Base-by-base conservation (phyloP, 2,113 vertebrate species). In the Chamaea fasciata region DNA sequence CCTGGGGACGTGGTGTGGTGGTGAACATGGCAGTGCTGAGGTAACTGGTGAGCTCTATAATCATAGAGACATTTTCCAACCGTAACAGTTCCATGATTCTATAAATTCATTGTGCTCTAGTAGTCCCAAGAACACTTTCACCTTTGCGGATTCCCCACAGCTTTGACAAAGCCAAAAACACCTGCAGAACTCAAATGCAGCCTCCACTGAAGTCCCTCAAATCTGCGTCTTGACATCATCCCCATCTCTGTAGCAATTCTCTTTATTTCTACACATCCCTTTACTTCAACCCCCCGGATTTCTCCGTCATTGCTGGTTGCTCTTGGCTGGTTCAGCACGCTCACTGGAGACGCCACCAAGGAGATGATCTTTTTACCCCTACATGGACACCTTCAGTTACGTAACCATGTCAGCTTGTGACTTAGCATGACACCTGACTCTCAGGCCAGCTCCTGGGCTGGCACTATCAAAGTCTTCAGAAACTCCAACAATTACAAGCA, bases 1-100 rank as follows among this genome's bases (percentile, higher is more conserved):
- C 46, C 0, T 60, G 70, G 78, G 69, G 39, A 22, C 0, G 0
- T 35, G 47, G 19, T 26, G 42, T 17, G 2, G 16, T 35, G 70
- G 24, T 50, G 62, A 42, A 7, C 37, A 13, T 31, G 62, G 47
- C 47, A 62, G 28, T 33, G 59, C 69, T 82, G 52, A 67, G 46
- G 21, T 18, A 11, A 19, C 55, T 53, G 37, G 6, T 67, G 68
- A 16, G 46, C 53, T 89, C 53, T 15, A 1, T n/a, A 35, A n/a
- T 13, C 39, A 31, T 2, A 41, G 23, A 24, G 24, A n/a, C 27
- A 31, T 62, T 55, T 52, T 53, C 53, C 53, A 68, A 2, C n/a
- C 17, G 31, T 13, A 55, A 35, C 21, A 30, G 42, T 26, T 68
- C n/a, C 13, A 13, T 46, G 55, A 41, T 27, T 83, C 55, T 47